Conservation (phyloP, 2,113 vertebrate genomes). For the Myrmecobius fasciatus region DNA sequence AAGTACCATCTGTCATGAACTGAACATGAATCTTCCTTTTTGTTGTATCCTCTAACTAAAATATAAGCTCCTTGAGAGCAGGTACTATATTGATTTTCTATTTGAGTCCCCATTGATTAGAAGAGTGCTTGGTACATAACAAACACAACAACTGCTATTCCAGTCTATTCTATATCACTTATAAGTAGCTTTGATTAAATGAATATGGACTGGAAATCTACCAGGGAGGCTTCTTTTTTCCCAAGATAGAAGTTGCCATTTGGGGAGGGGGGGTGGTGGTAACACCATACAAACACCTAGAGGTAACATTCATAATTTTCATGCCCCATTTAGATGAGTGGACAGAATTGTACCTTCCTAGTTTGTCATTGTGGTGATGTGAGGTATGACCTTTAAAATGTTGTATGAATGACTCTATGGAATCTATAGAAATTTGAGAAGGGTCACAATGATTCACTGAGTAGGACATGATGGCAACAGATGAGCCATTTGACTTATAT, state of each 20-base stretch:
- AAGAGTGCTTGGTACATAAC: not conserved
- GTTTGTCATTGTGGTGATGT: not conserved
- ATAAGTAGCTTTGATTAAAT: not conserved
- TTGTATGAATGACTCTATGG: not conserved
- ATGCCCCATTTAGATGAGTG: not conserved
- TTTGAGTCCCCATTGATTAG: not conserved
- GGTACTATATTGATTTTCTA: not conserved
- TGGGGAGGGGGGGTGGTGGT: too few species aligned
- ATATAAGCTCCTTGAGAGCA: not conserved
- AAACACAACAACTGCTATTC: not conserved
- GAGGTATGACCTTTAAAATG: not conserved
- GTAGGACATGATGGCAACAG: not conserved
- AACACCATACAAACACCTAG: not conserved
- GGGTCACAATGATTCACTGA: not conserved
- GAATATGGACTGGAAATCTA: not conserved
- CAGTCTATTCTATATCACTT: not conserved
- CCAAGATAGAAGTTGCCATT: not conserved
- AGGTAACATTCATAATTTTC: not conserved
- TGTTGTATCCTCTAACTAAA: not conserved
- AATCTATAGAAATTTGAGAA: not conserved
- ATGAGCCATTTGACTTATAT: not conserved
- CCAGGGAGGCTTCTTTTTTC: not conserved
- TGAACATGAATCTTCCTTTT: not conserved
- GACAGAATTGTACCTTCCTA: not conserved
- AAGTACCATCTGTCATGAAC: not conserved